phyloP scores from a whole-genome alignment of 2,113 vertebrate species.

The Thermophis baileyi region DNA sequence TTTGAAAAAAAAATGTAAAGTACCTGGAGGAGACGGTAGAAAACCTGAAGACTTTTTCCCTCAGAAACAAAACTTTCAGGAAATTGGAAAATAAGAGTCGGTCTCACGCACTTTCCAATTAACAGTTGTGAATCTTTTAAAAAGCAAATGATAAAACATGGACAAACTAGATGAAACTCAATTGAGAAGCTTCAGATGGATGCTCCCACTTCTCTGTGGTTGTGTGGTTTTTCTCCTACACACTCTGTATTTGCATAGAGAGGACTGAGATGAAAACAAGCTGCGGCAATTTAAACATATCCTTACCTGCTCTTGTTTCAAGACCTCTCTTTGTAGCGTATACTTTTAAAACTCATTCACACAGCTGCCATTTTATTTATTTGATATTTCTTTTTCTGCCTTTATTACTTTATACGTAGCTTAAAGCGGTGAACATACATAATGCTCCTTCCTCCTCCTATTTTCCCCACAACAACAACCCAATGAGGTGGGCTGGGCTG shows the following conservation, averaged over 20 bases:
- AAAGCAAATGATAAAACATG: neutral
- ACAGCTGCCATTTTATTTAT: neutral
- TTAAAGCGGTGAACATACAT: no score
- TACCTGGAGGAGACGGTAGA: neutral
- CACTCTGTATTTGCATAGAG: neutral
- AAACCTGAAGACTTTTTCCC: neutral
- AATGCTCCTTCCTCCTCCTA: no score
- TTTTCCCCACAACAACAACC: no score
- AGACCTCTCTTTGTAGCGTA: neutral
- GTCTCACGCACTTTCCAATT: neutral
- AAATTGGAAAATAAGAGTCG: neutral
- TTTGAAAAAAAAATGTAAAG: neutral
- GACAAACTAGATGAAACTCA: neutral
- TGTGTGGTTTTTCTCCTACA: neutral
- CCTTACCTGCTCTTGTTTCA: neutral
- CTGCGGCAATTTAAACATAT: neutral
- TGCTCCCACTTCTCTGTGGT: neutral
- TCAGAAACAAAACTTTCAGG: neutral
- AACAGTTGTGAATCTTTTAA: neutral
- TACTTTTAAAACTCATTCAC: neutral
- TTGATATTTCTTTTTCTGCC: no score
- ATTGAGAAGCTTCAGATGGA: neutral
- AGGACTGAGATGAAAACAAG: neutral
- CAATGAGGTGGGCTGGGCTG: no score
- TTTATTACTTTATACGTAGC: neutral